Percentiles rank a stretch among this genome's conserved stretches.
phyloP scores from a whole-genome alignment of 2,113 vertebrate genomes.

The Lepus europaeus region DNA sequence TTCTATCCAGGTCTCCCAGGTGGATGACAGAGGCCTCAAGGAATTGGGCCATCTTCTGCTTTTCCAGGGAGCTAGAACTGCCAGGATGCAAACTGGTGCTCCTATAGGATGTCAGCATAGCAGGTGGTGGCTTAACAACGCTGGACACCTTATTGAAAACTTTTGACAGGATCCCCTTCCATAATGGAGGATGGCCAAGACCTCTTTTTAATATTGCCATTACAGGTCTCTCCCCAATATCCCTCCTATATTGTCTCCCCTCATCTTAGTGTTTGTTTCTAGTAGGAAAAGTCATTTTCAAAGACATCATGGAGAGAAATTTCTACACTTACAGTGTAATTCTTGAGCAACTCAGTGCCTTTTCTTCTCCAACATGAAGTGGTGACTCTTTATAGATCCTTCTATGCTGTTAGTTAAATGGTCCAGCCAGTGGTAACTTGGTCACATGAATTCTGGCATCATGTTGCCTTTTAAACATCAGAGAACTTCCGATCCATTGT shows the following conservation, averaged over 20 bases:
- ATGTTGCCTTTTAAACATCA: neutral
- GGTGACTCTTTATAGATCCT: neutral
- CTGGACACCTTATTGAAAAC: neutral
- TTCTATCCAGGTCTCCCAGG: too few species aligned
- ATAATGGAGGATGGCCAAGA: neutral
- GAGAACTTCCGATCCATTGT: neutral
- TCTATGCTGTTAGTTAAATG: neutral
- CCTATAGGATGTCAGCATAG: too few species aligned
- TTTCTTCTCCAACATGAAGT: neutral
- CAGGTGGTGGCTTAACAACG: too few species aligned
- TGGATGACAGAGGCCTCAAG: too few species aligned
- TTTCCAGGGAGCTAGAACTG: too few species aligned
- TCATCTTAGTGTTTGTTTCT: neutral
- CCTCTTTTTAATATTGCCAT: neutral
- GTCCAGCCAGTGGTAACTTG: neutral
- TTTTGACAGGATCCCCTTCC: neutral
- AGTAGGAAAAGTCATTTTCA: neutral
- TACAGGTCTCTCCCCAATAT: neutral
- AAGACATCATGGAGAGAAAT: neutral
- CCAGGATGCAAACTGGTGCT: too few species aligned
- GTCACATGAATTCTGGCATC: neutral
- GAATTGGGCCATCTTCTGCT: too few species aligned
- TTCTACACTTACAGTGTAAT: too few species aligned
- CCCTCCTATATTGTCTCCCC: neutral
- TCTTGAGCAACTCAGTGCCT: neutral